phyloP scores from a whole-genome alignment of 2,888 invertebrate genomes.

The Melanostoma scalare region DNA sequence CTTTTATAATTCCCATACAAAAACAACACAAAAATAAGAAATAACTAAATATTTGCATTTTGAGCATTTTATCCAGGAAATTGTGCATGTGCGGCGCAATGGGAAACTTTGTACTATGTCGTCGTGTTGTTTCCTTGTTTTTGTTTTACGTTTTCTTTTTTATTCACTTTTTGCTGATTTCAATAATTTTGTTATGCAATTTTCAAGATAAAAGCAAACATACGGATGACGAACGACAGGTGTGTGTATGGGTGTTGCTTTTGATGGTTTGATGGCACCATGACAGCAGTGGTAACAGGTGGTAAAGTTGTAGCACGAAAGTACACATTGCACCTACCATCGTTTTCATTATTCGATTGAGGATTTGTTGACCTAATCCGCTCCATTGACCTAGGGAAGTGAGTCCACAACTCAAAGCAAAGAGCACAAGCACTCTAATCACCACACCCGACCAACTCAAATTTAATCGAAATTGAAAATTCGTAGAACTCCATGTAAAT shows the following conservation, averaged over 20 bases:
- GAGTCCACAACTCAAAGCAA: slow-evolving; percentile 27
- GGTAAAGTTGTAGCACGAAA: slow-evolving; percentile 8
- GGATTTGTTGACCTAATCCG: slow-evolving; percentile 50
- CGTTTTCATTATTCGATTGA: slow-evolving; percentile 42
- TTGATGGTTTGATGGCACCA: slow-evolving; percentile 6
- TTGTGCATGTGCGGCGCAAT: slow-evolving; percentile 57
- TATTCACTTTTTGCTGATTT: slow-evolving; percentile 54
- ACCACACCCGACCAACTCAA: neutral
- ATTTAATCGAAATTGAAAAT: slow-evolving; percentile 32
- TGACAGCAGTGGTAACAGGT: slow-evolving; percentile 31
- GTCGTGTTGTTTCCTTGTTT: slow-evolving; percentile 59
- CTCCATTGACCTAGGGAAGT: slow-evolving; percentile 41
- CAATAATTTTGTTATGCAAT: slow-evolving; percentile 55
- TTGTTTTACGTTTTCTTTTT: slow-evolving; percentile 37
- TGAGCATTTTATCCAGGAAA: slow-evolving; percentile 53
- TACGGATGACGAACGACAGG: neutral
- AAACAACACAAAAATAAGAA: neutral
- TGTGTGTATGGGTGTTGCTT: neutral
- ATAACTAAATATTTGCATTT: slow-evolving; percentile 44
- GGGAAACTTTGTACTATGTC: slow-evolving; percentile 59
- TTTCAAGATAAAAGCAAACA: slow-evolving; percentile 21
- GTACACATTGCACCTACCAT: slow-evolving; percentile 9
- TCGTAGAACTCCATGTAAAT: slow-evolving; percentile 48
- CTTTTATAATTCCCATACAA: slow-evolving; percentile 17
- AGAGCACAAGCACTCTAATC: slow-evolving; percentile 3